Evolutionary conservation across 2,888 invertebrate genomes (phyloP).

Genomic region (Scrobipalpa atriplicella): DNA sequence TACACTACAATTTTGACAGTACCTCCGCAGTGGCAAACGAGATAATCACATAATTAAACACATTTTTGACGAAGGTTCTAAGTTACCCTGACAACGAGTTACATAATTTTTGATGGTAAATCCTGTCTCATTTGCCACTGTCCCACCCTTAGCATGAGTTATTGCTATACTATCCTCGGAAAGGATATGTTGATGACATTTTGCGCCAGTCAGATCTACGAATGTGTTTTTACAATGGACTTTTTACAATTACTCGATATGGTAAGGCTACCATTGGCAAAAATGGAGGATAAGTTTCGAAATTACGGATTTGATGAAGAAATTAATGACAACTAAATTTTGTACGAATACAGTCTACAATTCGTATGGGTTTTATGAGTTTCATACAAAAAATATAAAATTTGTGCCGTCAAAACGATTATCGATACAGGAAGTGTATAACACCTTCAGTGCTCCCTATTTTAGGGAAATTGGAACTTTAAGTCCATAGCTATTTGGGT

Average conservation of each 20-base stretch:
- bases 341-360: neutral
- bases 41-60: neutral
- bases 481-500: neutral
- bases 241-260: neutral
- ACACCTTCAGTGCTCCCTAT: neutral
- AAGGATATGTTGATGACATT: slow-evolving; percentile 14
- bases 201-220: slow-evolving; percentile 23
- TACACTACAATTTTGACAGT: slow-evolving; percentile 29
- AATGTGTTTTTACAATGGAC: neutral
- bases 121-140: slow-evolving; percentile 10
- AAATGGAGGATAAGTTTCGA: neutral
- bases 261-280: slow-evolving; percentile 19
- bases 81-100: neutral
- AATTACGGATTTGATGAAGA: neutral
- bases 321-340: neutral
- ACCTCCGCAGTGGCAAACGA: slow-evolving; percentile 16
- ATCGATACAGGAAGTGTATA: neutral
- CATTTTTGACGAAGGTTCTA: neutral
- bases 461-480: neutral
- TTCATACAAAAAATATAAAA: slow-evolving; percentile 21
- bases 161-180: neutral
- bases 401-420: slow-evolving; percentile 14
- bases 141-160: slow-evolving; percentile 23
- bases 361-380: neutral
- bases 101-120: slow-evolving; percentile 1